These are phyloP conservation scores for Rhea pennata DNA, from an alignment of 2,113 vertebrate genomes.

Conservation along the genomic window DNA sequence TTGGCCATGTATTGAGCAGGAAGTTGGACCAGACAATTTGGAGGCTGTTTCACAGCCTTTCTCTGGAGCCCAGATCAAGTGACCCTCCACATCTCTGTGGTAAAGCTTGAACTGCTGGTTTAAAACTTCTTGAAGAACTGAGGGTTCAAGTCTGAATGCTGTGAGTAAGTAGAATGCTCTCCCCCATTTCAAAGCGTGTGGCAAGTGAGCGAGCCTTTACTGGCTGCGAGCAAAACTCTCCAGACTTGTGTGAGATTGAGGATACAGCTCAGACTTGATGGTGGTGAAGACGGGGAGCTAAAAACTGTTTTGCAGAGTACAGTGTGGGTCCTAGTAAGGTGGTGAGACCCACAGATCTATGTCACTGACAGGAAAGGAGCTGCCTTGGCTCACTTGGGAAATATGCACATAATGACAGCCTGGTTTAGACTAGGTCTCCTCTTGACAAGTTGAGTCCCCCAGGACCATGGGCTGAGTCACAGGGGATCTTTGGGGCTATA, in stretches of 20 bases:
- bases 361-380: not conserved
- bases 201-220: not conserved
- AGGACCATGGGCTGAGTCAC: not conserved
- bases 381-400: not conserved
- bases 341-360: not conserved
- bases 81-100: not conserved
- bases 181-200: not conserved
- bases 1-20: not conserved
- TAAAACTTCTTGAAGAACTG: not conserved
- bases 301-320: not conserved
- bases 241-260: rapidly evolving
- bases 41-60: not conserved
- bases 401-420: not conserved
- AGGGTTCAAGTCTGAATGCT: not conserved
- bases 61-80: not conserved
- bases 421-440: rapidly evolving
- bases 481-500: not conserved
- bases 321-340: not conserved
- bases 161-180: not conserved
- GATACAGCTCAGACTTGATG: not conserved
- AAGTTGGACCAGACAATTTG: not conserved
- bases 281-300: not conserved
- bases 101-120: not conserved
- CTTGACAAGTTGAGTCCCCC: not conserved
- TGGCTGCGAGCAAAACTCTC: not conserved